Conservation (phyloP, 92 coral and sea anemone genomes). For the Nematostella vectensis region DNA sequence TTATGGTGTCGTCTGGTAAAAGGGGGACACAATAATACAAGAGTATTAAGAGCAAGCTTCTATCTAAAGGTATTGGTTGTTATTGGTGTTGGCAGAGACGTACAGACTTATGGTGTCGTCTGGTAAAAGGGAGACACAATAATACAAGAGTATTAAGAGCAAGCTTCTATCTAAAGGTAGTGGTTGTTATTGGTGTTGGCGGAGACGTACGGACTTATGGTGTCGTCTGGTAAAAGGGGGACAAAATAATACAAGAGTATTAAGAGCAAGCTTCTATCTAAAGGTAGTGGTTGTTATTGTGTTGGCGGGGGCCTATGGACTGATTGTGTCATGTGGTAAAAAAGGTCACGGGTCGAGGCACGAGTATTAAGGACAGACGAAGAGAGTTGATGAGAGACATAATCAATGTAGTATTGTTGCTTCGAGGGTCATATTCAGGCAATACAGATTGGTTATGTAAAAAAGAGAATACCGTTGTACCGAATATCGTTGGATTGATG, state of each 20-base stretch:
- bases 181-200: slow-evolving; percentile 68
- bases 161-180: slow-evolving; percentile 15
- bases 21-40: too few species aligned
- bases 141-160: neutral
- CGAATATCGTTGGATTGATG: too few species aligned
- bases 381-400: too few species aligned
- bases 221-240: slow-evolving; percentile 28
- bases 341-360: neutral
- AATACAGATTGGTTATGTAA: too few species aligned
- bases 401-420: too few species aligned
- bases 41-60: neutral
- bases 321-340: slow-evolving; percentile 44
- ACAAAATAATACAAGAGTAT: neutral
- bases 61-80: slow-evolving; percentile 49
- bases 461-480: too few species aligned
- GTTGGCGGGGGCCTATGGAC: slow-evolving; percentile 68
- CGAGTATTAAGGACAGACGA: neutral
- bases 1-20: slow-evolving; percentile 47
- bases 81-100: slow-evolving; percentile 67
- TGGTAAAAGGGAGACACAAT: neutral
- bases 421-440: too few species aligned
- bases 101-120: slow-evolving; percentile 63
- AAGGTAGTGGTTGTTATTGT: slow-evolving; percentile 65
- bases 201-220: slow-evolving; percentile 66
- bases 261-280: neutral